Evolutionary conservation across 2,888 invertebrate genomes (phyloP).

Genomic region (Lacanobia wlatinum): DNA sequence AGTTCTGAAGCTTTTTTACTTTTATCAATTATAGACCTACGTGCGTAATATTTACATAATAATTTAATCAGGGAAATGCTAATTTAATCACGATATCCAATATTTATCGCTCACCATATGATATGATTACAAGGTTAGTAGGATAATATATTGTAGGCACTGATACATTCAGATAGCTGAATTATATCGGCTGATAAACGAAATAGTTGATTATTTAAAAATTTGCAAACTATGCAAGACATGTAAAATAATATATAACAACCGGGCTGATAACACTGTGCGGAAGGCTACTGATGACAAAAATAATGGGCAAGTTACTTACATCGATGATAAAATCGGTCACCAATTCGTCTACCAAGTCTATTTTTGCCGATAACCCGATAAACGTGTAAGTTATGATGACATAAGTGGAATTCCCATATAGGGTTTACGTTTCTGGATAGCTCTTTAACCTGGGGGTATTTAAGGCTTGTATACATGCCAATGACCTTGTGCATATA

Average conservation of each 20-base stretch:
- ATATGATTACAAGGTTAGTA: slow-evolving; percentile 41
- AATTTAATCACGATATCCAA: slow-evolving; percentile 25
- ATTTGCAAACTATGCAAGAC: background rate
- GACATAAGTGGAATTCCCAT: background rate
- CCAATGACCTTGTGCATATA: no score
- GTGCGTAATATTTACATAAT: slow-evolving; percentile 47
- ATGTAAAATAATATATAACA: background rate
- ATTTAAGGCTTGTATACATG: no score
- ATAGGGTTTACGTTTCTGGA: background rate
- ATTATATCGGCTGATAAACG: slow-evolving; percentile 24
- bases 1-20: background rate
- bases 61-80: slow-evolving; percentile 40
- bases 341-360: background rate
- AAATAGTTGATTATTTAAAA: slow-evolving; percentile 7
- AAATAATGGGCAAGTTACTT: background rate
- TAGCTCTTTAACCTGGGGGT: no score
- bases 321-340: background rate
- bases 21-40: slow-evolving; percentile 4
- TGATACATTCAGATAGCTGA: slow-evolving; percentile 26
- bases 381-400: background rate
- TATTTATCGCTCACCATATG: slow-evolving; percentile 30
- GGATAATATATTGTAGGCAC: slow-evolving; percentile 32
- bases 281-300: background rate
- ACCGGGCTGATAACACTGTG: background rate
- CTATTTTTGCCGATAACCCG: background rate